Base-by-base conservation (phyloP, 2,888 invertebrate species). In the Ashinkailepas kermadecensis region DNA sequence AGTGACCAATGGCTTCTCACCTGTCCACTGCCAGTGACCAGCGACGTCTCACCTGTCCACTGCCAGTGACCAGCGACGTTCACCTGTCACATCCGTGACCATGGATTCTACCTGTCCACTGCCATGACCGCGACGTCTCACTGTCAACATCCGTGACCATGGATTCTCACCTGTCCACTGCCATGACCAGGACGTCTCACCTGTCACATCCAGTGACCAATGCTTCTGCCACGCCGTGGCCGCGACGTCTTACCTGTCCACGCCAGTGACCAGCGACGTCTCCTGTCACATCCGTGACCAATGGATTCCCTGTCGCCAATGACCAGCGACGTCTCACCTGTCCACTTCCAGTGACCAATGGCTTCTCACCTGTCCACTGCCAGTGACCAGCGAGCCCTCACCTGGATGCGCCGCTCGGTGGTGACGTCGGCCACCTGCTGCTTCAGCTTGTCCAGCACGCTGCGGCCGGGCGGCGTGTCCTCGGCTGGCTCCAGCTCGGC, bases 391-490 rank as follows among this genome's bases (percentile, higher is more conserved):
- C 4, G 39, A 4, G 1, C 39, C 4, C 64, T 67, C 67, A 70
- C 70, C 39, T 70, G 39, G 9, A 13, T 3, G 70, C 23, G 25
- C 15, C 25, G 23, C 39, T 12, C 70, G 70, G 4, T 39, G 12
- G 70, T 39, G 15, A 70, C 70, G 70, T 70, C 70, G 25, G 23
- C 70, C 70, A 70, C 70, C 70, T 70, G 70, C 70, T 70, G 70
- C 70, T 70, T 70, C 70, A 70, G 70, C 15, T 70, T 70, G 70
- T 70, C 70, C 39, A 70, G 39, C 39, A 70, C 70, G 39, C 70
- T 70, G 39, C 39, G 70, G 25, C 25, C 15, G 25, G 70, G 39
- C 8, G 70, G 15, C 39, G 39, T 13, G 15, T 23, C 8, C 39
- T 70, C 70, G 39, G 39, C 39, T 13, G 23, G 39, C 70, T 70